These are phyloP conservation scores for Spondyliosoma cantharus DNA, from an alignment of 2,797 vertebrate species.

Conservation along the genomic window DNA sequence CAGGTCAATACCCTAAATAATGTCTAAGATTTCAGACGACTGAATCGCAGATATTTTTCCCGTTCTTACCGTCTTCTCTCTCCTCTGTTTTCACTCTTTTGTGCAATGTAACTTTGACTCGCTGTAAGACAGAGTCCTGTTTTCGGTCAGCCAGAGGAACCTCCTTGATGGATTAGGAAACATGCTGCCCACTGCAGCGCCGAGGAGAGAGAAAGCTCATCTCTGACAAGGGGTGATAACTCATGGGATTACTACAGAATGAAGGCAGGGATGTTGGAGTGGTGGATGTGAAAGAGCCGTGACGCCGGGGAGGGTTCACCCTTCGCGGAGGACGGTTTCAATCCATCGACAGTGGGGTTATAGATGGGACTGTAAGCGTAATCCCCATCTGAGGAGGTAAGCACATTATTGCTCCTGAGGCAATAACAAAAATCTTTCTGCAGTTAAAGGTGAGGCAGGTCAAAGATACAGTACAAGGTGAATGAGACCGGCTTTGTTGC, in stretches of 20 bases:
- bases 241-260: conserved; percentile 49
- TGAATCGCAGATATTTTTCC: not conserved
- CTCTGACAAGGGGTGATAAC: conserved; percentile 45
- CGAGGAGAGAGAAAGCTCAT: conserved; percentile 27
- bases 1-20: not conserved
- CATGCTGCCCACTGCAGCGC: conserved; percentile 22
- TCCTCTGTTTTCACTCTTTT: conserved; percentile 1
- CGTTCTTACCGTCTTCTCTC: not conserved
- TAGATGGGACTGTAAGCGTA: conserved; percentile 30
- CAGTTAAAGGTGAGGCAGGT: conserved; percentile 25
- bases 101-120: conserved; percentile 11
- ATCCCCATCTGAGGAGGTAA: conserved; percentile 32
- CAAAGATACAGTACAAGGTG: not conserved
- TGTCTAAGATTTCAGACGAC: not conserved
- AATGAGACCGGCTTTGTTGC: not conserved
- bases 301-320: conserved; percentile 9
- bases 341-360: conserved; percentile 33
- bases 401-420: conserved; percentile 39
- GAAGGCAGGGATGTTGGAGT: conserved; percentile 35
- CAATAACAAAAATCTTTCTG: conserved; percentile 38
- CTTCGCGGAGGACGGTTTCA: conserved; percentile 27
- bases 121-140: not conserved
- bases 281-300: conserved; percentile 22
- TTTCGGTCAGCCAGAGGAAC: conserved; percentile 6
- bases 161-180: conserved; percentile 38